These are phyloP conservation scores for Agrilus cyanescens DNA, from an alignment of 2,888 invertebrate genomes.

Conservation along the genomic window DNA sequence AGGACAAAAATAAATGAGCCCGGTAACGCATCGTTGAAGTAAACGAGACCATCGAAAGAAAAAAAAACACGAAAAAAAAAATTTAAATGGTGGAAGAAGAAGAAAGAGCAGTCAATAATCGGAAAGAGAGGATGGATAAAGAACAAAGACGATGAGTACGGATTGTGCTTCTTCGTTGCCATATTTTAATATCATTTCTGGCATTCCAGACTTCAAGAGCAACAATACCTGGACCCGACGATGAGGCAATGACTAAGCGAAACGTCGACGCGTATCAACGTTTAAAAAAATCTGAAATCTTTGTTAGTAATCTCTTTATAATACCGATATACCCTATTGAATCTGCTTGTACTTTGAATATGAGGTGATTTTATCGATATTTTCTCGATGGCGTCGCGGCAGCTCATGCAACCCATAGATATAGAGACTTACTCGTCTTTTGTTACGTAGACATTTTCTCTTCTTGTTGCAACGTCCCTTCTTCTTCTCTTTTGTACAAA, in stretches of 20 bases:
- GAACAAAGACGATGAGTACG: slow-evolving; percentile 1
- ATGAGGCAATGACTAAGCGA: slow-evolving; percentile 20
- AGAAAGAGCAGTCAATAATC: neutral
- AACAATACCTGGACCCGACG: slow-evolving; percentile 22
- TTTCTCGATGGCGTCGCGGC: no score
- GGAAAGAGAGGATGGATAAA: slow-evolving; percentile 10
- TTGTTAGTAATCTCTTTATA: slow-evolving; percentile 26
- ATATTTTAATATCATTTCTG: slow-evolving; percentile 19
- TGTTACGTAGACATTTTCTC: no score
- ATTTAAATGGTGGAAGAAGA: neutral
- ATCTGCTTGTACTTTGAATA: slow-evolving; percentile 6
- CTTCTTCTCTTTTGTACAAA: no score
- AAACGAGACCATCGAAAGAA: no score
- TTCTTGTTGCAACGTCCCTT: no score
- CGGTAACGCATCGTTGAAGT: no score
- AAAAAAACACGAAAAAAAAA: no score
- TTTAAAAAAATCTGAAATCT: slow-evolving; percentile 25
- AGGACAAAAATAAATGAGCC: no score
- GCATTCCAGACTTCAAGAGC: slow-evolving; percentile 18
- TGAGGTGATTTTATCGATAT: no score
- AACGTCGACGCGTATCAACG: slow-evolving; percentile 23
- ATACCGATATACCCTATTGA: slow-evolving; percentile 22
- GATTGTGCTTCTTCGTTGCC: slow-evolving; percentile 15
- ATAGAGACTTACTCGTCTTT: no score
- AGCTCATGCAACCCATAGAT: no score